A percentile compares a stretch with the other conserved stretches of the same genome.
phyloP scores from a whole-genome alignment of 2,113 vertebrate genomes.

The Crocuta crocuta region DNA sequence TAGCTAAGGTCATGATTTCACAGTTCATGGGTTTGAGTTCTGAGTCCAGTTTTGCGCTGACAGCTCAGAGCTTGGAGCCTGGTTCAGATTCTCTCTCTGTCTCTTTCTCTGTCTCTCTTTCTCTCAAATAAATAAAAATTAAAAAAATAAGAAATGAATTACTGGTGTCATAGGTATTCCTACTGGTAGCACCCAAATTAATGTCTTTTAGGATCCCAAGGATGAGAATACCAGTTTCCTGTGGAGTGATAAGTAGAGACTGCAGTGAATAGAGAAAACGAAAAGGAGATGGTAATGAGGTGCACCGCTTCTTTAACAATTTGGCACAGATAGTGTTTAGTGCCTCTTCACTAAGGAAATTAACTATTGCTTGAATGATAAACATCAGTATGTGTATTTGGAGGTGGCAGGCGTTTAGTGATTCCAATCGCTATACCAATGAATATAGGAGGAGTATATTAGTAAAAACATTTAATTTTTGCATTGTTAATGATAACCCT shows the following conservation, averaged over 20 bases:
- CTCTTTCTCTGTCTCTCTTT: too few species aligned
- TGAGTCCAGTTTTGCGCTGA: too few species aligned
- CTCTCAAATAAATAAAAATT: too few species aligned
- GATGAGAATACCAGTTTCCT: not conserved
- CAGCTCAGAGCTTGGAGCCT: too few species aligned
- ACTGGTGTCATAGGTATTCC: not conserved
- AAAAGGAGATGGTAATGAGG: not conserved
- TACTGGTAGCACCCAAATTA: not conserved
- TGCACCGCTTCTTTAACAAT: conserved; percentile 11
- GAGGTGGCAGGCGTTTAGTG: conserved; percentile 17
- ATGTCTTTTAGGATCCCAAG: not conserved
- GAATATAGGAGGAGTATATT: not conserved
- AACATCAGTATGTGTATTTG: conserved; percentile 37
- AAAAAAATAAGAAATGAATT: not conserved
- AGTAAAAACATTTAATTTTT: conserved; percentile 11
- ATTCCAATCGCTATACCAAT: not conserved
- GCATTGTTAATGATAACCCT: not conserved
- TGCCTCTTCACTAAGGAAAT: conserved; percentile 28
- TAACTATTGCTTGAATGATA: not conserved
- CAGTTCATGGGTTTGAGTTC: too few species aligned
- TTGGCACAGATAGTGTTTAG: not conserved
- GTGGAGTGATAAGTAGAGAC: not conserved
- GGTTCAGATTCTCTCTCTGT: too few species aligned
- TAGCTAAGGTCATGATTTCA: too few species aligned
- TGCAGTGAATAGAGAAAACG: not conserved